Evolutionary conservation across 2,888 invertebrate genomes (phyloP).

Genomic region (Nymphalis urticae): DNA sequence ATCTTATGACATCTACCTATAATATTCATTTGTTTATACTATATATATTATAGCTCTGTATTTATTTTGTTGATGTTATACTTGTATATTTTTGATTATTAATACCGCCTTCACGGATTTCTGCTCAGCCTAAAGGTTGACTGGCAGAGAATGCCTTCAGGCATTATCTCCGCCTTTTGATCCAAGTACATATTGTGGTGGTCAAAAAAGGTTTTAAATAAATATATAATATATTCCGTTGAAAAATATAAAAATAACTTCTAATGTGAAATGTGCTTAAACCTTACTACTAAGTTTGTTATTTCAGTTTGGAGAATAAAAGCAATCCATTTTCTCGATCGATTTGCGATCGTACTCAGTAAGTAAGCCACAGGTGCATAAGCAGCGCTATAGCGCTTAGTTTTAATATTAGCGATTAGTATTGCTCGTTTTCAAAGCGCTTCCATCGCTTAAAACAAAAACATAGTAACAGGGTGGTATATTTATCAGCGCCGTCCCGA

Average conservation of each 20-base stretch:
- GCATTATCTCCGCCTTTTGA: too few relatives aligned
- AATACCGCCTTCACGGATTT: too few relatives aligned
- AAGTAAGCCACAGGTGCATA: conserved; percentile 22
- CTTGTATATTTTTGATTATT: too few relatives aligned
- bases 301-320: conserved; percentile 26
- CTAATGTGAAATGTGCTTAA: conserved; percentile 2
- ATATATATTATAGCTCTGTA: too few relatives aligned
- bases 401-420: conserved; percentile 4
- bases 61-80: too few relatives aligned
- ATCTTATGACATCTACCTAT: too few relatives aligned
- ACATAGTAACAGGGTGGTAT: conserved; percentile 25
- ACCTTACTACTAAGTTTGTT: conserved; percentile 7
- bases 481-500: conserved; percentile 40
- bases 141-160: too few relatives aligned
- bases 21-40: too few relatives aligned
- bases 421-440: conserved; percentile 31
- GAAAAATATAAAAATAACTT: conserved; percentile 4
- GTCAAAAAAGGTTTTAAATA: too few relatives aligned
- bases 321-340: conserved; percentile 28
- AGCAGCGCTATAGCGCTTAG: conserved; percentile 21
- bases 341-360: conserved; percentile 27
- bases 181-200: too few relatives aligned
- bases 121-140: too few relatives aligned
- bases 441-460: conserved; percentile 19
- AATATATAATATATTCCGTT: neutral